phyloP scores from a whole-genome alignment of 2,797 vertebrate species.

The Ara ararauna region DNA sequence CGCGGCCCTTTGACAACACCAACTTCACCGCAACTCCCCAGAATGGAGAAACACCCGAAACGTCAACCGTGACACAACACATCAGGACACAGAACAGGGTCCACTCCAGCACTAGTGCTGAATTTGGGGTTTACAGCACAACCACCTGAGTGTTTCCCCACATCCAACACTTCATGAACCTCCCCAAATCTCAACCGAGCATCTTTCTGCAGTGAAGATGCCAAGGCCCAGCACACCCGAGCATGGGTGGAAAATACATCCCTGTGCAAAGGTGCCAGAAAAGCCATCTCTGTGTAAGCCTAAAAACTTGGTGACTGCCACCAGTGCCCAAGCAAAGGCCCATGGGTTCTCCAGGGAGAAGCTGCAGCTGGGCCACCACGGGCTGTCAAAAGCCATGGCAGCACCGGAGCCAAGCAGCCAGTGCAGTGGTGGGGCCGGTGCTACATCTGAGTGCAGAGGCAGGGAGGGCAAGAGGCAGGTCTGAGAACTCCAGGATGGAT shows the following conservation, averaged over 20 bases:
- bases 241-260: background rate
- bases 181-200: fast-evolving
- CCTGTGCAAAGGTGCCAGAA: fast-evolving
- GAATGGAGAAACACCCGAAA: fast-evolving
- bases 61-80: fast-evolving
- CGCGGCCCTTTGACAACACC: fast-evolving
- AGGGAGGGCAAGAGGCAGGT: background rate
- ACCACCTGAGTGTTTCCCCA: fast-evolving
- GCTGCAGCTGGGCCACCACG: fast-evolving
- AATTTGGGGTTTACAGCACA: background rate
- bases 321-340: background rate
- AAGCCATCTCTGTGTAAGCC: background rate
- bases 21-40: background rate
- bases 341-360: background rate
- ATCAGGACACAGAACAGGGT: background rate
- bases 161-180: background rate
- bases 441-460: background rate
- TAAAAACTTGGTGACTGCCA: background rate
- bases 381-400: background rate
- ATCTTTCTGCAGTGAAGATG: background rate
- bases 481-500: background rate
- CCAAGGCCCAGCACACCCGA: background rate
- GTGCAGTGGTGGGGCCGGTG: fast-evolving
- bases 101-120: background rate
- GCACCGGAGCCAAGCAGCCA: background rate